Evolutionary conservation across 1,140 invertebrate species (phyloP).

Genomic region (Drosophila dunni): DNA sequence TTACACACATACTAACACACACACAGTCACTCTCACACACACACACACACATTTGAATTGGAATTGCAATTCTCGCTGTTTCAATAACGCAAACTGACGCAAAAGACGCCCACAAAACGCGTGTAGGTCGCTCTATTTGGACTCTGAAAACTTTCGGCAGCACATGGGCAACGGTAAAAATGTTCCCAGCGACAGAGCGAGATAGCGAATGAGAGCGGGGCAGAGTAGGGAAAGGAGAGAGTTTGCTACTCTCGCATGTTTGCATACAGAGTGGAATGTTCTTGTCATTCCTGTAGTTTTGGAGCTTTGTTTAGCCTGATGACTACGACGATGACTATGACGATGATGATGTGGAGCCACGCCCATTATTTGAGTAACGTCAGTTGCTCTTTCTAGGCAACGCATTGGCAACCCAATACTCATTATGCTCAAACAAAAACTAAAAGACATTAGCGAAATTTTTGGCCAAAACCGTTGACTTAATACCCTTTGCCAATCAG

Average conservation of each 20-base stretch:
- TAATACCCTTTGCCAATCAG: slow-evolving; percentile 10
- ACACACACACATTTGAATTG: slow-evolving; percentile 20
- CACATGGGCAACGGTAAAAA: slow-evolving; percentile 19
- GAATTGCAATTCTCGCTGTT: slow-evolving; percentile 51
- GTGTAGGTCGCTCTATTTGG: slow-evolving; percentile 30
- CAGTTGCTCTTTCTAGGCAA: slow-evolving; percentile 30
- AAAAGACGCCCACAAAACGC: slow-evolving; percentile 51
- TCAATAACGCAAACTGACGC: slow-evolving; percentile 33
- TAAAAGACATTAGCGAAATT: not conserved
- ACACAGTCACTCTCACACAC: not conserved
- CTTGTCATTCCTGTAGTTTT: slow-evolving; percentile 49
- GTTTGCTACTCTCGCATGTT: slow-evolving; percentile 30
- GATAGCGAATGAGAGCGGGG: not conserved
- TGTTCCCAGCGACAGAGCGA: not conserved
- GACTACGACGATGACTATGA: slow-evolving; percentile 17
- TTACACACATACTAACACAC: slow-evolving; percentile 24
- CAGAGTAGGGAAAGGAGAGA: not conserved
- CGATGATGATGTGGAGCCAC: slow-evolving; percentile 4
- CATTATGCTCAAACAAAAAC: slow-evolving; percentile 52
- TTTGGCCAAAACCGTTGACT: not conserved
- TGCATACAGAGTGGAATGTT: slow-evolving; percentile 49
- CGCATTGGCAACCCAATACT: slow-evolving; percentile 50
- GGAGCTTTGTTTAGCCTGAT: slow-evolving; percentile 24
- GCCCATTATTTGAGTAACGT: slow-evolving; percentile 17
- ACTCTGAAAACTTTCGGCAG: slow-evolving; percentile 14